Percentiles rank a stretch among this genome's conserved stretches.
Evolutionary conservation across 2,888 invertebrate species (phyloP).

Genomic region (Toxonevra muliebris): DNA sequence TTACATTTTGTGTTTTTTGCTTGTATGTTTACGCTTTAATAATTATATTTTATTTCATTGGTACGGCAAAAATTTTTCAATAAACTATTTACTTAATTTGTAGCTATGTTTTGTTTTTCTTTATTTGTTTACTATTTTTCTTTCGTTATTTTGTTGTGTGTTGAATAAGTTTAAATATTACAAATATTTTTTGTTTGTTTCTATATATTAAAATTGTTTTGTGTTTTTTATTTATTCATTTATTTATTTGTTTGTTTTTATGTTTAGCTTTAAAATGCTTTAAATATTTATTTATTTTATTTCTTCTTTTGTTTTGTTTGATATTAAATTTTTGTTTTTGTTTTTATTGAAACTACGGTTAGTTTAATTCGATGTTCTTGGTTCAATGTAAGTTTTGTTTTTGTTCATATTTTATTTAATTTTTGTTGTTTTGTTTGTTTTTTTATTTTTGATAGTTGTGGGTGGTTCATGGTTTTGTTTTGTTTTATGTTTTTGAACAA

Average conservation of each 20-base stretch:
- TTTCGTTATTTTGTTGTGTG: slow-evolving; percentile 32
- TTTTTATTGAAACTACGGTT: slow-evolving; percentile 51
- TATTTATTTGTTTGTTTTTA: slow-evolving; percentile 32
- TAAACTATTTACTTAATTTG: slow-evolving; percentile 12
- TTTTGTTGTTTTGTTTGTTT: slow-evolving; percentile 29
- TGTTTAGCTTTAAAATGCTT: slow-evolving; percentile 18
- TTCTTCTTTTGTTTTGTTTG: slow-evolving; percentile 1
- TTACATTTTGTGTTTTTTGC: slow-evolving; percentile 30
- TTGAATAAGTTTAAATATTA: slow-evolving; percentile 27
- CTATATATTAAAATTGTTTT: slow-evolving; percentile 28
- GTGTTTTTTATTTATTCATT: slow-evolving; percentile 32
- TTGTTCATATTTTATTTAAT: slow-evolving; percentile 28
- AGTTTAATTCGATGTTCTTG: slow-evolving; percentile 61
- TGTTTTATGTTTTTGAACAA: no score
- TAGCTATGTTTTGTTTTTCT: slow-evolving; percentile 24
- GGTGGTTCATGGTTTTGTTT: neutral
- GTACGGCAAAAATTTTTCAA: slow-evolving; percentile 49
- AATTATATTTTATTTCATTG: slow-evolving; percentile 41
- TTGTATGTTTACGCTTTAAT: slow-evolving; percentile 29
- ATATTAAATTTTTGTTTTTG: slow-evolving; percentile 6
- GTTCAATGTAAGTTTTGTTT: slow-evolving; percentile 50
- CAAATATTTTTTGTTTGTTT: slow-evolving; percentile 23
- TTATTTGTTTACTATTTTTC: slow-evolving; percentile 35
- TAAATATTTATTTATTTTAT: slow-evolving; percentile 8
- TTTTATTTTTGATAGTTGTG: slow-evolving; percentile 22